A percentile compares a stretch with the other conserved stretches of the same genome.
phyloP scores from a whole-genome alignment of 2,113 vertebrate species.

The Laticauda laticaudata region DNA sequence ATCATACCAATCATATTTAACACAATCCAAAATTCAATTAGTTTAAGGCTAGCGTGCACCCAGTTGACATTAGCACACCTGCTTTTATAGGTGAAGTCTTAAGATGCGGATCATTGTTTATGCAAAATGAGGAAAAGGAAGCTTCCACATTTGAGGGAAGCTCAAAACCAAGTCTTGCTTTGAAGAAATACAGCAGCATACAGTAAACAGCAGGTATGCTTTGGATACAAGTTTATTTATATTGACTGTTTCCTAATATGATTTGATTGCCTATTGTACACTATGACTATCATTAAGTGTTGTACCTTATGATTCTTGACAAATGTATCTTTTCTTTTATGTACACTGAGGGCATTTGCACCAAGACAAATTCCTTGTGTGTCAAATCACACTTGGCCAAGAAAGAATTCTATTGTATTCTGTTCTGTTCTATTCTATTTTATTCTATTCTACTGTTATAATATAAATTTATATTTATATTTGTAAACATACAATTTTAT shows the following conservation, averaged over 20 bases:
- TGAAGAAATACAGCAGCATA: not conserved
- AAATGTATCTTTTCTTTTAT: no score
- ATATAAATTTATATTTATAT: not conserved
- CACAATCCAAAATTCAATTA: not conserved
- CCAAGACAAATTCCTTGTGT: no score
- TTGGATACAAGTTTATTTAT: not conserved
- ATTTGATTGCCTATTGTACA: no score
- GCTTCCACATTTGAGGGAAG: not conserved
- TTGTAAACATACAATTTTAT: no score
- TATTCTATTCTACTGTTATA: not conserved
- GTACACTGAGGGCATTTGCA: no score
- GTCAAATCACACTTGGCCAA: no score
- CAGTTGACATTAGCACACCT: not conserved
- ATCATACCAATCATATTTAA: not conserved
- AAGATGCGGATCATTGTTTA: not conserved
- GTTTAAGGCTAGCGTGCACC: not conserved
- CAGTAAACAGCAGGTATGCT: not conserved
- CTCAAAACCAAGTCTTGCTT: not conserved
- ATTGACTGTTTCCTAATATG: no score
- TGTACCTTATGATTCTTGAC: no score
- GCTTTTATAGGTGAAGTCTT: not conserved
- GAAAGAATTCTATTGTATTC: no score
- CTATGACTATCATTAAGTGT: no score
- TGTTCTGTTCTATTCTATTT: not conserved
- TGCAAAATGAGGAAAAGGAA: not conserved